Percentiles rank a stretch among this genome's conserved stretches.
Conservation (phyloP, 2,113 vertebrate genomes). For the Pycnonotus jocosus region DNA sequence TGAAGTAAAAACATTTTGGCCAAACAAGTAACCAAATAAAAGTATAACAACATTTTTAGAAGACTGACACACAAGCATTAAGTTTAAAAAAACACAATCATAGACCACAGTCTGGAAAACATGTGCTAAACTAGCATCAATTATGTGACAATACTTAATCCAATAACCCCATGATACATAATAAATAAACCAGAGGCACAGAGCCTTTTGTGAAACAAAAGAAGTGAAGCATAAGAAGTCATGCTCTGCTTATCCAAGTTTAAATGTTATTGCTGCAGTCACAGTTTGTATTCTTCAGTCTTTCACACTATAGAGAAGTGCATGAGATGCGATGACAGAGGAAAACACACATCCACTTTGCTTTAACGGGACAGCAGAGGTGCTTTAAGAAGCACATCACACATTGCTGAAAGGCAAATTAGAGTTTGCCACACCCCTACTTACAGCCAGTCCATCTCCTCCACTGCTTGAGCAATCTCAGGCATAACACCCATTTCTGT, state of each 20-base stretch:
- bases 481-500: conserved; percentile 98
- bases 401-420: neutral
- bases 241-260: neutral
- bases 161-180: neutral
- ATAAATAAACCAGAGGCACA: neutral
- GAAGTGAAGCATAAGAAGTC: neutral
- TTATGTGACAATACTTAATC: neutral
- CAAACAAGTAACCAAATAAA: neutral
- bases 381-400: neutral
- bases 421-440: conserved; percentile 54
- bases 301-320: neutral
- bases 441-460: conserved; percentile 99
- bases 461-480: conserved; percentile 97
- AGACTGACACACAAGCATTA: neutral
- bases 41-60: neutral
- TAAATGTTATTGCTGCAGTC: neutral
- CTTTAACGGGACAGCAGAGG: neutral
- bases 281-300: neutral
- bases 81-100: neutral
- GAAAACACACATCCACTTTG: neutral
- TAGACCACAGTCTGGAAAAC: neutral
- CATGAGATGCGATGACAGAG: neutral
- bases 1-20: neutral
- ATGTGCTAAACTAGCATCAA: neutral
- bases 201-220: neutral